Base-by-base conservation (phyloP, 1,140 invertebrate species). In the Dendrolimus kikuchii region DNA sequence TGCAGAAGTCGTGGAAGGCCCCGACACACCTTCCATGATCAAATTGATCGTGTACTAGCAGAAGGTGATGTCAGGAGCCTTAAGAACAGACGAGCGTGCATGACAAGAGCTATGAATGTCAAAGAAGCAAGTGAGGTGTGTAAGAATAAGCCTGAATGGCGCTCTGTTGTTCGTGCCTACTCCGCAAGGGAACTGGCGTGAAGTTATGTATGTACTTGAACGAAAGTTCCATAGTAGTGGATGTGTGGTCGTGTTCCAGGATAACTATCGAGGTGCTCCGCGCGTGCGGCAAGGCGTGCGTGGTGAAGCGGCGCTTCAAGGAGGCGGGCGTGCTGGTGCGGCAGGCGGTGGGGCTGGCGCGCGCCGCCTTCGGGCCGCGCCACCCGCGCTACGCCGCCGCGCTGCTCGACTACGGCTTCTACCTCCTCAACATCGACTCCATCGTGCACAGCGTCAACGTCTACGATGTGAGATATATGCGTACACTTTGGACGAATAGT, bases 391-490 rank as follows among this genome's bases (percentile, higher is more conserved):
- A 94, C 74, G 93, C 95, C 39, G 94, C 96, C 75, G 91, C 93
- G 38, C 86, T 98, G 40, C 89, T 95, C 51, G 95, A 97, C 87
- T 96, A 95, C 79, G 96, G 94, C 49, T 97, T 95, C 88, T 97
- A 95, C 75, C 88, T 97, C 64, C 89, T 97, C 41, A 97, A 97
- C 86, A 92, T 93, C n/a, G 96, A 98, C 85, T 92, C 91, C 40
- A 93, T 96, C 46, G 86, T 89, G 38, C 92, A 95, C 68, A 95
- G 95, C 68, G 94, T 98, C 6, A 88, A 91, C 56, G 91, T 96
- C 0, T 97, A 97, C 75, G 91, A 94, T 89, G 93, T 93, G 38
- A 10, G n/a, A n/a, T n/a, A n/a, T n/a, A 42, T n/a, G n/a, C 41
- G n/a, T n/a, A 42, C 41, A 7, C 2, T 23, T 2, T 23, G 23